Percentiles rank a stretch among this genome's conserved stretches.
These are phyloP conservation scores for Oscheius sp. DNA, from an alignment of 2,888 invertebrate species.

Conservation along the genomic window DNA sequence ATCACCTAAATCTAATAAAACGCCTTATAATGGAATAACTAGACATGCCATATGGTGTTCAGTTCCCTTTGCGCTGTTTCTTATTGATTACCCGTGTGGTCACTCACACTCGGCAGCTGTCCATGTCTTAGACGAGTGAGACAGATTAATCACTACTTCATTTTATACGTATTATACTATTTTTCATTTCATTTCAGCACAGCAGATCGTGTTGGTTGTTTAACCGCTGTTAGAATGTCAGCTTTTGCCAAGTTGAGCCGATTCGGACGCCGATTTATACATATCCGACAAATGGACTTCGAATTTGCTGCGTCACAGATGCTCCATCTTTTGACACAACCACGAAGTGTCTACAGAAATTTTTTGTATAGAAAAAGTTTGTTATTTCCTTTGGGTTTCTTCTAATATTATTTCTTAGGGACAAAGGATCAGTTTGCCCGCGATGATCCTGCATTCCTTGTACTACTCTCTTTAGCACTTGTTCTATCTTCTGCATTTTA, in stretches of 20 bases:
- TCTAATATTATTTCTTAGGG: slow-evolving; percentile 76
- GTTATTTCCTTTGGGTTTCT: slow-evolving; percentile 83
- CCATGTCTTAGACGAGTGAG: not conserved
- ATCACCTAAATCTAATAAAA: not conserved
- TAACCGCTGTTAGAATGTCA: slow-evolving; percentile 68
- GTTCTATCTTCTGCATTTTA: slow-evolving; percentile 56
- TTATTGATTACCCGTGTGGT: slow-evolving; percentile 23
- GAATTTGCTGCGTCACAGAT: slow-evolving; percentile 99
- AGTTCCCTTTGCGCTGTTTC: slow-evolving; percentile 6
- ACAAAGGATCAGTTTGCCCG: slow-evolving; percentile 98
- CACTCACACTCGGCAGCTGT: slow-evolving; percentile 17
- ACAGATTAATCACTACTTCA: not conserved
- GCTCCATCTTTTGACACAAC: slow-evolving; percentile 89
- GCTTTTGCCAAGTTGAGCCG: slow-evolving; percentile 64
- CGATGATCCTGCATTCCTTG: slow-evolving; percentile 97
- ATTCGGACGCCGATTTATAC: slow-evolving; percentile 63
- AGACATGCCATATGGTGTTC: slow-evolving; percentile 6
- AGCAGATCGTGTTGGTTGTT: slow-evolving; percentile 55
- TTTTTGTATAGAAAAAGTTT: slow-evolving; percentile 96
- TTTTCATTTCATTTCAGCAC: slow-evolving; percentile 49
- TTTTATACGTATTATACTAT: not conserved
- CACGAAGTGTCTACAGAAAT: slow-evolving; percentile 93
- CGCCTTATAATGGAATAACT: not conserved
- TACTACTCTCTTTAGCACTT: slow-evolving; percentile 77
- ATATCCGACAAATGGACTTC: slow-evolving; percentile 89